Conservation (phyloP, 2,888 invertebrate genomes). For the Metacarcinus magister region DNA sequence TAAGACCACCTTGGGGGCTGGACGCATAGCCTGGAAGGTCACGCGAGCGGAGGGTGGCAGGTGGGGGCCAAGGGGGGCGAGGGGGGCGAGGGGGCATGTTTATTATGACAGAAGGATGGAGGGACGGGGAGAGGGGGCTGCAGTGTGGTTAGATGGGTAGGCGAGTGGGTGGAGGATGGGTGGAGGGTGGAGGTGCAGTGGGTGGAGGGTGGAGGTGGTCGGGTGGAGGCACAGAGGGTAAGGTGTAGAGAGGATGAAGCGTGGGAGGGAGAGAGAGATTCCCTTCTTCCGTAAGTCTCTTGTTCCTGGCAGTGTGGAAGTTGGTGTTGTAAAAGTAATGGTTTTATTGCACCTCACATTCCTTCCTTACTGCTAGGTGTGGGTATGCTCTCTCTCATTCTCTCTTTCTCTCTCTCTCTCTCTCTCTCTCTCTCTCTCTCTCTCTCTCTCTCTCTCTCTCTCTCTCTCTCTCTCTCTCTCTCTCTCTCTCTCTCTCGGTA, state of each 20-base stretch:
- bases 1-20: background rate
- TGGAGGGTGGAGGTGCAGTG: background rate
- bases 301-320: background rate
- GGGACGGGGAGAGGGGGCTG: background rate
- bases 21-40: background rate
- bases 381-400: background rate
- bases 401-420: conserved; percentile 45
- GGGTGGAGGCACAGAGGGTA: background rate
- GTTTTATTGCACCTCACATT: conserved; percentile 39
- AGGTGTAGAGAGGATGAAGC: background rate
- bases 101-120: conserved; percentile 21
- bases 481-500: background rate
- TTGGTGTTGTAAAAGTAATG: conserved; percentile 32
- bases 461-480: conserved; percentile 9
- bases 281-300: background rate
- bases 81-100: background rate
- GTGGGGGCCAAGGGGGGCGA: background rate
- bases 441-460: conserved; percentile 39
- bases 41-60: background rate
- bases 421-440: conserved; percentile 48
- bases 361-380: background rate
- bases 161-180: background rate
- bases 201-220: background rate
- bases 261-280: background rate
- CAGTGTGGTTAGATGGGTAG: background rate